Base-by-base conservation (phyloP, 2,888 invertebrate species). In the Drosophila subsilvestris region DNA sequence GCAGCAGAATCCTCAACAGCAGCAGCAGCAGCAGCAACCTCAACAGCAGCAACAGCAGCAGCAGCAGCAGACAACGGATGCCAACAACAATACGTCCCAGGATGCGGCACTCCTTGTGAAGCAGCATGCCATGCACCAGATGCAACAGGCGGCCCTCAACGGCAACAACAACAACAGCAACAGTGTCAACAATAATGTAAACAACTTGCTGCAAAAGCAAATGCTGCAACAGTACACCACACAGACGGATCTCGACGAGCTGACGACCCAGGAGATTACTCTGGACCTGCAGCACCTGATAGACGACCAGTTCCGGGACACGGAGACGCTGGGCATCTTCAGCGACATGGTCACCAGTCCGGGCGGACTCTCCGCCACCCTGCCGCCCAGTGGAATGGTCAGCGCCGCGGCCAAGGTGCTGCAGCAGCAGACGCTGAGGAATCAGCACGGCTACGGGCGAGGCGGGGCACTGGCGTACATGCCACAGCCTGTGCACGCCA, bases 191-290 rank as follows among this genome's bases (percentile, higher is more conserved):
- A 63, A 63, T 42, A 88, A 80, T 73, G 90, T 90, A 29, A 91
- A 88, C 92, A 91, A 89, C 92, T 93, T 92, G 93, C 93, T 91
- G 93, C 94, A 89, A 92, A 94, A 86, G 93, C 90, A 90, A 75
- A 94, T 96, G 87, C 93, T 95, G 86, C 94, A 96, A 68, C 94
- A 95, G 79, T 96, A 96, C 92, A 95, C 95, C 72, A 95, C 96
- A 67, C 96, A 96, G 67, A 95, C 96, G 71, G 97, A 98, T 90
- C 93, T 98, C 73, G 96, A 96, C 90, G 98, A 98, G 91, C 94
- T 98, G 89, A 97, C 97, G 92, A 96, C 96, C 66, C 97, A 97
- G 80, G 98, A 98, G 93, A 97, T 98, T 91, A 97, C 97, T 77
- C 93, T 98, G 90, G 98, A 98, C 90, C 93, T 98, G 78, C 97